Conservation (phyloP, 1,140 invertebrate genomes). For the Drosophila ogumai region DNA sequence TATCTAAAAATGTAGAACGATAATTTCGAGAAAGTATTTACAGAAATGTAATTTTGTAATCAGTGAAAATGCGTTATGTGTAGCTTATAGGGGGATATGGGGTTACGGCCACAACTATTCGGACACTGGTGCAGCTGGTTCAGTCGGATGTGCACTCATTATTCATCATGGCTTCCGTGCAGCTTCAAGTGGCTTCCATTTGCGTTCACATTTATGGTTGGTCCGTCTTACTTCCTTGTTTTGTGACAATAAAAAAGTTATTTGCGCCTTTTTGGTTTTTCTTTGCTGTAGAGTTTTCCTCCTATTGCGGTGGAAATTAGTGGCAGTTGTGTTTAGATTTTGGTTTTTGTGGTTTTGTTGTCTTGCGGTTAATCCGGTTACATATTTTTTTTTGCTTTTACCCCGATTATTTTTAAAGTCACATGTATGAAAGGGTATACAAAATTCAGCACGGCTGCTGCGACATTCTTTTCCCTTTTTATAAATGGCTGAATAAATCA, state of each 20-base stretch:
- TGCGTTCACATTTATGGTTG: constrained; percentile 24
- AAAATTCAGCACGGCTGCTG: too few species aligned
- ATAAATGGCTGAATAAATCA: constrained; percentile 56
- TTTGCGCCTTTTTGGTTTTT: constrained; percentile 32
- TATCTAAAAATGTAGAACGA: too few species aligned
- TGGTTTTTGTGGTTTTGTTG: constrained; percentile 47
- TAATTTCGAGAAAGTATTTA: too few species aligned
- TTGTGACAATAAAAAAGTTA: constrained; percentile 61
- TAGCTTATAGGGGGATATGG: constrained; percentile 38
- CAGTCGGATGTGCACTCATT: constrained; percentile 59
- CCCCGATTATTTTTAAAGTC: background rate
- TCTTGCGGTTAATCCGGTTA: constrained; percentile 69
- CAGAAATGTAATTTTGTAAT: background rate
- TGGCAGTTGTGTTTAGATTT: constrained; percentile 56
- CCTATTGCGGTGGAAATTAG: constrained; percentile 68
- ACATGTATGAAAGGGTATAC: background rate
- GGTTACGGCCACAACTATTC: constrained; percentile 24
- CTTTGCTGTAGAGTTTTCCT: constrained; percentile 18
- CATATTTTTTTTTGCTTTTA: constrained; percentile 22
- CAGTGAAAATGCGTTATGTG: background rate
- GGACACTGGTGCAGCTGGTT: constrained; percentile 23
- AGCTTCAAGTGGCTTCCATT: constrained; percentile 36
- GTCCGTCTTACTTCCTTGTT: constrained; percentile 8
- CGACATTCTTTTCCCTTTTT: background rate
- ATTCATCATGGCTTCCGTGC: constrained; percentile 70